A percentile compares a stretch with the other conserved stretches of the same genome.
phyloP scores from a whole-genome alignment of 2,888 invertebrate species.

The Rhamnusium bicolor region DNA sequence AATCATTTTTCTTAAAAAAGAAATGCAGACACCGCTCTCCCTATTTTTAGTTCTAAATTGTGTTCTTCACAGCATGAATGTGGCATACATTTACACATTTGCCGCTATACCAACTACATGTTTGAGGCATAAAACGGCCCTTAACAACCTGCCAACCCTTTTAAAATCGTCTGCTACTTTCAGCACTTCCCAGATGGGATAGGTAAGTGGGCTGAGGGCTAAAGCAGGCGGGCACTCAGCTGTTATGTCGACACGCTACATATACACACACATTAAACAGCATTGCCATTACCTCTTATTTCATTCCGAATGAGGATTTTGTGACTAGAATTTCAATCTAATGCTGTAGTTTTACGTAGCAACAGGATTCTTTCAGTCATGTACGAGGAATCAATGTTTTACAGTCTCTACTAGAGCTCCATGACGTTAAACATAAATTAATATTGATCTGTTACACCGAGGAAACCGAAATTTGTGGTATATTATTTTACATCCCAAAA shows the following conservation, averaged over 20 bases:
- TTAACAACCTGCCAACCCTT: constrained; percentile 31
- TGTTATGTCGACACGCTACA: constrained; percentile 4
- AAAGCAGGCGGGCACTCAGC: neutral
- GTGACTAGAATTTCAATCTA: constrained; percentile 21
- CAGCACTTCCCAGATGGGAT: constrained; percentile 16
- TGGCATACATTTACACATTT: constrained; percentile 7
- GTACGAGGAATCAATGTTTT: neutral
- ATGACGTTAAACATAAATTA: neutral
- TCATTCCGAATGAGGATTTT: constrained; percentile 15
- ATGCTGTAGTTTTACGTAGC: neutral
- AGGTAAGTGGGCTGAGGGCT: neutral
- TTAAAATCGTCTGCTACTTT: constrained; percentile 28
- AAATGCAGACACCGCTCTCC: no score
- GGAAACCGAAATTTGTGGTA: no score
- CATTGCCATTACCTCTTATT: constrained; percentile 21
- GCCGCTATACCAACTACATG: constrained; percentile 9
- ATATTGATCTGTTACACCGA: neutral
- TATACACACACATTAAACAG: constrained; percentile 20
- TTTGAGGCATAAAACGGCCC: constrained; percentile 19
- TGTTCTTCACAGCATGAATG: neutral
- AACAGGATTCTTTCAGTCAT: neutral
- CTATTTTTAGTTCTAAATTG: neutral
- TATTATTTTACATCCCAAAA: no score
- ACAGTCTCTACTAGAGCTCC: neutral
- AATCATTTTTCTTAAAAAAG: no score